phyloP scores from a whole-genome alignment of 2,113 vertebrate species.

The Pteropus alecto region DNA sequence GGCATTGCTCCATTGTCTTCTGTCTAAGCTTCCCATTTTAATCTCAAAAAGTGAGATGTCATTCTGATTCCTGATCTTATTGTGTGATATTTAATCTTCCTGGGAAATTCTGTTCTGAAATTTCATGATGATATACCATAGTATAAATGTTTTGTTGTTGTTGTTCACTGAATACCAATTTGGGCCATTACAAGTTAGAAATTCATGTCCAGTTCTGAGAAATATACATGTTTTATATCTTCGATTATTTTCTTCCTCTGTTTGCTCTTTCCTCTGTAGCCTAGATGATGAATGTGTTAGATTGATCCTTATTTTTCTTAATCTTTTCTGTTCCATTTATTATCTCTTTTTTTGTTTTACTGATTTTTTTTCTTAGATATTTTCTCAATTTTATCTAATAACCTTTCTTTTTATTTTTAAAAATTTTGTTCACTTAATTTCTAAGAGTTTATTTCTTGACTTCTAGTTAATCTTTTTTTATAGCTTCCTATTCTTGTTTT shows the following conservation, averaged over 20 bases:
- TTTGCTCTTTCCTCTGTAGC: background rate
- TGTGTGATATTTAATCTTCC: background rate
- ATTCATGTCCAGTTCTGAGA: background rate
- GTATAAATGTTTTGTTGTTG: background rate
- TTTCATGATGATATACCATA: background rate
- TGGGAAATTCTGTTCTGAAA: background rate
- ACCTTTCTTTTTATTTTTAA: conserved; percentile 2
- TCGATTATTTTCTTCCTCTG: background rate
- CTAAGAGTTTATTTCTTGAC: background rate
- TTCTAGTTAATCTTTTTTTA: background rate
- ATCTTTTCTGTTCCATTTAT: background rate
- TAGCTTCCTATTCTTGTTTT: conserved; percentile 1
- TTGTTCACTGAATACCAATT: background rate
- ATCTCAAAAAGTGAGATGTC: background rate
- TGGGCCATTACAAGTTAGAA: background rate
- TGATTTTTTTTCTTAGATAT: background rate
- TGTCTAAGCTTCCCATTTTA: background rate
- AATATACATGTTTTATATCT: background rate
- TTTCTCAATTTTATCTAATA: background rate
- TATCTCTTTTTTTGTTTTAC: background rate
- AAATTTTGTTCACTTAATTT: background rate
- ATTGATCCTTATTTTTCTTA: background rate
- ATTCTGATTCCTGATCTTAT: background rate
- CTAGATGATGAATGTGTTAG: background rate
- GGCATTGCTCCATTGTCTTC: background rate